Conservation (phyloP, 2,888 invertebrate genomes). For the Lapara coniferarum region DNA sequence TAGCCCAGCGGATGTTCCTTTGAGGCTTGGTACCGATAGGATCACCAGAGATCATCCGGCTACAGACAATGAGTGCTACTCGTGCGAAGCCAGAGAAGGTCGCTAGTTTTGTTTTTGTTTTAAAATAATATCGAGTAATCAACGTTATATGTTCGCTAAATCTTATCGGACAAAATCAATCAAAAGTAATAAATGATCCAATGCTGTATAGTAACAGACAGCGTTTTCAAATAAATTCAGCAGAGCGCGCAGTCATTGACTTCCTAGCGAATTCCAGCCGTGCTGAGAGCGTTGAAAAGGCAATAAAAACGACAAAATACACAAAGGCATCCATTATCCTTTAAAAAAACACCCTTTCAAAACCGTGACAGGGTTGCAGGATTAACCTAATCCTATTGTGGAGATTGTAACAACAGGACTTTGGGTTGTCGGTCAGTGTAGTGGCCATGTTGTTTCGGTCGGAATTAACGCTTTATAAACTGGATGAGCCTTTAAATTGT, state of each 20-base stretch:
- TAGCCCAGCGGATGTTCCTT: no score
- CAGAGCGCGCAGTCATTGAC: constrained; percentile 6
- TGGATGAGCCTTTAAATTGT: background rate
- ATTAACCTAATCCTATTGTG: constrained; percentile 47
- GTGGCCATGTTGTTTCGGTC: constrained; percentile 25
- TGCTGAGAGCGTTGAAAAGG: constrained; percentile 8
- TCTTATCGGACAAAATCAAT: background rate
- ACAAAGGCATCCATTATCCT: constrained; percentile 34
- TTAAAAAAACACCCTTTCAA: constrained; percentile 38
- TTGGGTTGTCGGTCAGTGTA: constrained; percentile 34
- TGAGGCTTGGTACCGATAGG: no score
- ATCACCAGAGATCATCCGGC: no score
- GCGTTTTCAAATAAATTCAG: constrained; percentile 17
- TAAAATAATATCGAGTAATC: no score
- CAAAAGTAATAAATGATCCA: background rate
- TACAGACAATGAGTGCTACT: no score
- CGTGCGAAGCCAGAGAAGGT: no score
- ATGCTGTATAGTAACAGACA: constrained; percentile 6
- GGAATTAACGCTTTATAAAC: constrained; percentile 1
- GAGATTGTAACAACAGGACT: constrained; percentile 43
- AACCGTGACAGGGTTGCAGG: constrained; percentile 33
- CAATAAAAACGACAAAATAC: constrained; percentile 29
- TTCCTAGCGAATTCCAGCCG: constrained; percentile 9
- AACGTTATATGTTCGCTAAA: no score
- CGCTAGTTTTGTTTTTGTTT: no score